These are phyloP conservation scores for Elymnias hypermnestra DNA, from an alignment of 1,140 invertebrate species.

Conservation along the genomic window DNA sequence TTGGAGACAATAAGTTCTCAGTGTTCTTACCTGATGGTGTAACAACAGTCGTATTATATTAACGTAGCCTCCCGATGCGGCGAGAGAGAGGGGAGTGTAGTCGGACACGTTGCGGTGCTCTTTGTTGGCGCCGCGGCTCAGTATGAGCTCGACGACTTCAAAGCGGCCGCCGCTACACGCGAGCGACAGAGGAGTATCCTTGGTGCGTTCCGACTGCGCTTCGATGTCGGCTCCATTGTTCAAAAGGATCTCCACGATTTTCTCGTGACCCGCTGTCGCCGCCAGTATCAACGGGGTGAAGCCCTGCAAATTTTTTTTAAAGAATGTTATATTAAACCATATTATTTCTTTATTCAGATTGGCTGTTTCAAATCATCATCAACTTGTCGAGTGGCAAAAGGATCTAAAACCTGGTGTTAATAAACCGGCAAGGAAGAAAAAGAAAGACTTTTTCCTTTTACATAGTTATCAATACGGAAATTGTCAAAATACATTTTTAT, in stretches of 20 bases:
- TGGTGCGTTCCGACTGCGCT: slow-evolving; percentile 98
- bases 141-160: slow-evolving; percentile 95
- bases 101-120: slow-evolving; percentile 99
- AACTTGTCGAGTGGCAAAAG: too few relatives aligned
- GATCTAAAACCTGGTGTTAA: too few relatives aligned
- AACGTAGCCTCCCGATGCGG: slow-evolving; percentile 98
- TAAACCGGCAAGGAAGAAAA: too few relatives aligned
- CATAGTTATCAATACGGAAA: too few relatives aligned
- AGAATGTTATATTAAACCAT: too few relatives aligned
- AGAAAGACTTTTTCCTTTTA: too few relatives aligned
- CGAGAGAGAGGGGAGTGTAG: slow-evolving; percentile 98
- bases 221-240: slow-evolving; percentile 97
- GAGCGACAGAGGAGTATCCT: slow-evolving; percentile 97
- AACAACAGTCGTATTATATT: slow-evolving; percentile 98
- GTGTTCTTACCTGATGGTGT: slow-evolving; percentile 77
- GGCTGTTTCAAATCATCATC: too few relatives aligned
- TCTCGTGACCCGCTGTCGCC: slow-evolving; percentile 97
- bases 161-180: slow-evolving; percentile 98
- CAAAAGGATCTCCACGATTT: slow-evolving; percentile 94
- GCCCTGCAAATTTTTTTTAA: slow-evolving; percentile 78
- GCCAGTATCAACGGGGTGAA: slow-evolving; percentile 98
- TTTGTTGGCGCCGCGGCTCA: slow-evolving; percentile 94
- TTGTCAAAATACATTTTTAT: too few relatives aligned
- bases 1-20: too few relatives aligned
- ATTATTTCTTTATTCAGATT: too few relatives aligned